Conservation (phyloP, 1,140 invertebrate species). For the Bradynema listronoti region DNA sequence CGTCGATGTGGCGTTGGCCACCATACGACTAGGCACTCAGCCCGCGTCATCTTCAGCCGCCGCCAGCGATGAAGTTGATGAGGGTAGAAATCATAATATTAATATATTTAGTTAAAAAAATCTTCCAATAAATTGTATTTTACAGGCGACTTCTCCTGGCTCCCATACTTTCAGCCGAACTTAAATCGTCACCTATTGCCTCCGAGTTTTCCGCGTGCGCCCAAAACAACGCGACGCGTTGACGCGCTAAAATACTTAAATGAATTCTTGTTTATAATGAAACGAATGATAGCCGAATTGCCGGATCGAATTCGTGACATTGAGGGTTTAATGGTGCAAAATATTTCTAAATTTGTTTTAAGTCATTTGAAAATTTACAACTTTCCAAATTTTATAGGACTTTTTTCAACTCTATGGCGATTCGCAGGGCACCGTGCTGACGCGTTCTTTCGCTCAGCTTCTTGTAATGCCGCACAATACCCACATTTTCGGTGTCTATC, state of each 20-base stretch:
- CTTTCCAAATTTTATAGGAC: constrained; percentile 14
- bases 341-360: background rate
- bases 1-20: no score
- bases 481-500: constrained; percentile 12
- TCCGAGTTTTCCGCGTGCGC: constrained; percentile 93
- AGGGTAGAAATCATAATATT: no score
- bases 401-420: constrained; percentile 17
- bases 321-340: constrained; percentile 32
- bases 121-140: constrained; percentile 1
- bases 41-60: no score
- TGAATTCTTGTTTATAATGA: constrained; percentile 66
- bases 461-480: constrained; percentile 27
- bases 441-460: constrained; percentile 20
- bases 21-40: no score
- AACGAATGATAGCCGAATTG: constrained; percentile 22
- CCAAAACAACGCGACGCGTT: constrained; percentile 75
- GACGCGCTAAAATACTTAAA: constrained; percentile 79
- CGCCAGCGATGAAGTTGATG: no score
- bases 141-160: constrained; percentile 58
- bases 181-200: constrained; percentile 87
- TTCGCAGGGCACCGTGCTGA: constrained; percentile 8
- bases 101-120: background rate
- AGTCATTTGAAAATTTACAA: constrained; percentile 1
- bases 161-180: constrained; percentile 83
- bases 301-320: constrained; percentile 19